Conservation (phyloP, 2,888 invertebrate species). For the Drosophila birchii region DNA sequence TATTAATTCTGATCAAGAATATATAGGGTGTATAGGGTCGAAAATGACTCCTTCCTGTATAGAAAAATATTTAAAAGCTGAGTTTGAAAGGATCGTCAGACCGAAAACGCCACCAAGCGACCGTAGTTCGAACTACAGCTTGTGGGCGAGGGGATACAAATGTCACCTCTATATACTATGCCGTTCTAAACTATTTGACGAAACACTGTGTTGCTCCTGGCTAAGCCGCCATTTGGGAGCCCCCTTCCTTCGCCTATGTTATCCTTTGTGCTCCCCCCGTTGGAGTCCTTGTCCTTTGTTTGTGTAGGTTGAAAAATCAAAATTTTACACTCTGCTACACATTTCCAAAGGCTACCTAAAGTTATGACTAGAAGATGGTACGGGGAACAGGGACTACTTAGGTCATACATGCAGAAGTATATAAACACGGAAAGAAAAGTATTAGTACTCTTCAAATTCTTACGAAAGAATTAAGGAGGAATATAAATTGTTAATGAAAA, state of each 20-base stretch:
- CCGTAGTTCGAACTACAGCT: too few relatives aligned
- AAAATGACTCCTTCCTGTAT: too few relatives aligned
- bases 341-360: conserved; percentile 71
- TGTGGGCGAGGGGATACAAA: too few relatives aligned
- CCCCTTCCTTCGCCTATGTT: too few relatives aligned
- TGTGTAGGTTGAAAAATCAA: conserved; percentile 69
- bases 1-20: too few relatives aligned
- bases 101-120: too few relatives aligned
- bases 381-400: conserved; percentile 24
- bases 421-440: not conserved
- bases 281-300: conserved; percentile 21
- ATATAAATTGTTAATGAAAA: too few relatives aligned
- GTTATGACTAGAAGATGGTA: conserved; percentile 41
- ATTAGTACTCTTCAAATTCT: not conserved
- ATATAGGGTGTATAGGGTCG: too few relatives aligned
- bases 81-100: too few relatives aligned
- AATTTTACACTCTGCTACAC: conserved; percentile 74
- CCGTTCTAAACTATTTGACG: not conserved
- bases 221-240: not conserved
- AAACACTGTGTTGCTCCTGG: conserved; percentile 18
- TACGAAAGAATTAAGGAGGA: not conserved
- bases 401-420: conserved; percentile 26
- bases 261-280: conserved; percentile 1
- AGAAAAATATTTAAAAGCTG: too few relatives aligned
- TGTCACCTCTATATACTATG: not conserved